These are phyloP conservation scores for Unio pictorum DNA, from an alignment of 2,888 invertebrate genomes.

Conservation along the genomic window DNA sequence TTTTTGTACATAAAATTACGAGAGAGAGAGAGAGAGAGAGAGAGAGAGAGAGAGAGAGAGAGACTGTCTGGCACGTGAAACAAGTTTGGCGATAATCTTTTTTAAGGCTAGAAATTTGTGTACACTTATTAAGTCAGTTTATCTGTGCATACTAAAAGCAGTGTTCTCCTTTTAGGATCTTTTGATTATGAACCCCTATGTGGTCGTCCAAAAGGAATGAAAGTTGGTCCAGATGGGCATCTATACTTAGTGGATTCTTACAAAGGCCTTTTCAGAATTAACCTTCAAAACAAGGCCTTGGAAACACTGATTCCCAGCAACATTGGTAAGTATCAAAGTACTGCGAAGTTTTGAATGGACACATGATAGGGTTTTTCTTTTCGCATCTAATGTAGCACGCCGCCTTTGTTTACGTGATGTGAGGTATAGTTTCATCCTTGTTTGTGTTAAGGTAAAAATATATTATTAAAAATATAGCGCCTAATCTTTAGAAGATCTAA, in stretches of 20 bases:
- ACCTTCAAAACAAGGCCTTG: constrained; percentile 23
- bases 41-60: too few relatives aligned
- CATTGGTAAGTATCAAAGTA: constrained; percentile 19
- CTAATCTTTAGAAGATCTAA: too few relatives aligned
- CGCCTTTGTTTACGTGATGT: too few relatives aligned
- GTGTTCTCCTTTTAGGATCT: constrained; percentile 25
- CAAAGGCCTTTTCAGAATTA: constrained; percentile 41
- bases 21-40: too few relatives aligned
- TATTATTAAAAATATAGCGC: too few relatives aligned
- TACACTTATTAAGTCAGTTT: not conserved
- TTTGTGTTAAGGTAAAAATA: too few relatives aligned
- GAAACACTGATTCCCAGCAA: constrained; percentile 37
- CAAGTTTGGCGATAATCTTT: too few relatives aligned
- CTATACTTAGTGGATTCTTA: constrained; percentile 51
- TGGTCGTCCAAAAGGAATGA: constrained; percentile 58
- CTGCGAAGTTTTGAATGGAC: not conserved
- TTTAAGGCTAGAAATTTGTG: too few relatives aligned
- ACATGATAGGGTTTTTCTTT: too few relatives aligned
- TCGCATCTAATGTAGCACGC: not conserved
- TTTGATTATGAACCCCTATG: constrained; percentile 48
- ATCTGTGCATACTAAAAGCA: not conserved
- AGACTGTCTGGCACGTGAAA: too few relatives aligned
- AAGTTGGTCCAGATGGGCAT: constrained; percentile 35
- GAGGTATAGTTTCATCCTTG: too few relatives aligned
- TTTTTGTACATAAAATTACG: too few relatives aligned